Evolutionary conservation across 2,113 vertebrate genomes (phyloP).

Genomic region (Rattus rattus): DNA sequence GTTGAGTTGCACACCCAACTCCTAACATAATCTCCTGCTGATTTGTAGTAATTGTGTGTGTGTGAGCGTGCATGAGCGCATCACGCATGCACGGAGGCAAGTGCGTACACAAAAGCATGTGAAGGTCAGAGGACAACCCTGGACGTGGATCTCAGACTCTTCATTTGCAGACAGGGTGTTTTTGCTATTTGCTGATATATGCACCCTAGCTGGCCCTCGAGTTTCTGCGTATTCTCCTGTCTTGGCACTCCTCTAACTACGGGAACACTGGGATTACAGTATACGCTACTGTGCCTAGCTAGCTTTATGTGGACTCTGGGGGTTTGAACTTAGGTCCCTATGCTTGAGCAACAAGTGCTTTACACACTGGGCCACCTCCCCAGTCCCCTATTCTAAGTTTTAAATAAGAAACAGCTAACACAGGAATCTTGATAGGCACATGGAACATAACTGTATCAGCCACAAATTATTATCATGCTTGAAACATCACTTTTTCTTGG

Average conservation of each 20-base stretch:
- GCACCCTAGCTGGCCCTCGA: background rate
- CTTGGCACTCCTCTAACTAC: background rate
- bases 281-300: background rate
- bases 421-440: background rate
- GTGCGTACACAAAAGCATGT: background rate
- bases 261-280: background rate
- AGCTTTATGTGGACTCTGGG: background rate
- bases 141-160: background rate
- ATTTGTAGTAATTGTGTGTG: background rate
- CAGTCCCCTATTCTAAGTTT: constrained; percentile 28
- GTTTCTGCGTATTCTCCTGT: background rate
- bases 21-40: background rate
- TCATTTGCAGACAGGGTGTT: background rate
- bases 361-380: background rate
- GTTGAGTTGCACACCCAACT: background rate
- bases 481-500: constrained; percentile 11
- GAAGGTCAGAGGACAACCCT: background rate
- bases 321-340: background rate
- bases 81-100: background rate
- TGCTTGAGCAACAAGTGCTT: background rate
- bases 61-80: background rate
- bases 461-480: constrained; percentile 18
- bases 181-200: background rate
- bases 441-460: constrained; percentile 34
- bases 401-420: constrained; percentile 32